Evolutionary conservation across 2,113 vertebrate species (phyloP), one percentile per base, ranked within the genome.

Genomic region (Colinus virginianus): DNA sequence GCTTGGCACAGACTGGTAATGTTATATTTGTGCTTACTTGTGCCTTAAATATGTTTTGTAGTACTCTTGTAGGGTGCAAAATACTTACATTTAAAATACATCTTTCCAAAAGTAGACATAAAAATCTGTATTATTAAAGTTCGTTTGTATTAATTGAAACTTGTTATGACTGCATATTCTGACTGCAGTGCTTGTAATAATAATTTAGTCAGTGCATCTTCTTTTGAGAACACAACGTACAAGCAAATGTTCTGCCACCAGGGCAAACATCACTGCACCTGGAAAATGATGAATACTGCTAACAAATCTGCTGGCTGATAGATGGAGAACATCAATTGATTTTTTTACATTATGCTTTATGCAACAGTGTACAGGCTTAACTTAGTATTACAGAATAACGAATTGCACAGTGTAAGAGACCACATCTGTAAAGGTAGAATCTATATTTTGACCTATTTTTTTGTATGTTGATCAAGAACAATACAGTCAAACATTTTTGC

Each of bases 221-320:
- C 28, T 78, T 86, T 56, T 83, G 61, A 86, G 83, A 21, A 53
- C 16, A 43, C 51, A 88, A 26, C 61, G 13, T 59, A 43, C 38
- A 77, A 76, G 28, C 12, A 66, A 69, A 70, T 49, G 38, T 48
- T 46, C 72, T 45, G 55, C 71, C 55, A 78, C 62, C 32, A 30
- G 18, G 13, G 59, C 42, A 74, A 67, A 68, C 34, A 56, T n/a
- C 43, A 23, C 9, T 70, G 59, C 38, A 79, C 42, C 76, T 93
- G 83, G 88, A 80, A 91, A 91, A 83, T 63, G 15, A 32, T 49
- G 17, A 67, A 43, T 59, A 28, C 11, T 75, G 32, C 77, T 78
- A 78, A 86, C 90, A 86, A 85, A 87, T 90, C 62, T 93, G 17
- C 61, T 67, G 34, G 61, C 72, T 91, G 85, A 46, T 90, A 86